Evolutionary conservation across 1,140 invertebrate species (phyloP).

Genomic region (Diachasma alloeum): DNA sequence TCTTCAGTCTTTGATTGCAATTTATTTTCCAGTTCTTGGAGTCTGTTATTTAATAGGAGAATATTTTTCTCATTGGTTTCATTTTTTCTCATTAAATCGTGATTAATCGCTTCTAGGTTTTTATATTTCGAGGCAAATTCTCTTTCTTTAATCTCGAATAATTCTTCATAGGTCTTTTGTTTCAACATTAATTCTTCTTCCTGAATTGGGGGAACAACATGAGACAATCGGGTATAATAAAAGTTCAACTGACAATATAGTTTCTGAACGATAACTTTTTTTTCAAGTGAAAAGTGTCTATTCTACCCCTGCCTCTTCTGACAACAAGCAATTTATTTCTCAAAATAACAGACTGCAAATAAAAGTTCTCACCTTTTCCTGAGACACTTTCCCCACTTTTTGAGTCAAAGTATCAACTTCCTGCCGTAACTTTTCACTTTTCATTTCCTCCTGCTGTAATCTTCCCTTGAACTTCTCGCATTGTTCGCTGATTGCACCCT

Average conservation of each 20-base stretch:
- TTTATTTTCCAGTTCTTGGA: constrained; percentile 46
- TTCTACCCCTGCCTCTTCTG: too few relatives aligned
- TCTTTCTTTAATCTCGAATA: constrained; percentile 39
- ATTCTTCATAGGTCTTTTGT: constrained; percentile 30
- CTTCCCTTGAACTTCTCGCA: constrained; percentile 38
- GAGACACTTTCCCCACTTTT: constrained; percentile 36
- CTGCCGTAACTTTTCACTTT: constrained; percentile 33
- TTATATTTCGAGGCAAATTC: constrained; percentile 41
- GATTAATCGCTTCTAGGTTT: constrained; percentile 37
- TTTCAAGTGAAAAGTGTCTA: too few relatives aligned
- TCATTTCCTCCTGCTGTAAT: constrained; percentile 33
- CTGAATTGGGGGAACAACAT: neutral
- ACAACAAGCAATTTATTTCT: too few relatives aligned
- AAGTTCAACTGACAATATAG: too few relatives aligned
- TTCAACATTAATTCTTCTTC: constrained; percentile 30
- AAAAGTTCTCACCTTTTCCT: constrained; percentile 34
- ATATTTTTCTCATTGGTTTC: constrained; percentile 37
- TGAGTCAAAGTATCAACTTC: constrained; percentile 29
- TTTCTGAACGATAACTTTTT: too few relatives aligned
- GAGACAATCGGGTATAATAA: neutral
- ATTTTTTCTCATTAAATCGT: constrained; percentile 36
- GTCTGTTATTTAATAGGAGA: constrained; percentile 33
- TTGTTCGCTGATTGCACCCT: constrained; percentile 35
- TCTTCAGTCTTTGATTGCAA: constrained; percentile 46
- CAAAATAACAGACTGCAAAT: too few relatives aligned